Base-by-base conservation (phyloP, 1,140 invertebrate species). In the Drosophila orena region DNA sequence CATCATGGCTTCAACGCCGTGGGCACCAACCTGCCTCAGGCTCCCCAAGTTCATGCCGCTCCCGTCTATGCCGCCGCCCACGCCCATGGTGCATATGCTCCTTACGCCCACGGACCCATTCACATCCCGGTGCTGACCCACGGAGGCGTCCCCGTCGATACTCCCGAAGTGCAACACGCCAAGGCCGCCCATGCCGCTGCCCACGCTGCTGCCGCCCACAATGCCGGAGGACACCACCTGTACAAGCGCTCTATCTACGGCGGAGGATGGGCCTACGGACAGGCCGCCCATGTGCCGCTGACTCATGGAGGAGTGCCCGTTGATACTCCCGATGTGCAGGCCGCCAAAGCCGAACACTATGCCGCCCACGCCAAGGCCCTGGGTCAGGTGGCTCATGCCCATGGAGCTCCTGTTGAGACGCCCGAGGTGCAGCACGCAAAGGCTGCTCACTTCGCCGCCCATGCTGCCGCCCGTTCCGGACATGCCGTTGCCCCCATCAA, bases 1-100 rank as follows among this genome's bases (percentile, higher is more conserved):
- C 92, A 93, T 40, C 93, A 95, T 77, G 95, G 95, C 55, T 96
- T 96, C 92, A 93, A 95, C 78, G 94, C 94, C 12, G 90, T 94
- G 20, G 95, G 94, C 30, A 95, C 94, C 30, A 95, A 96, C 91
- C 81, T 96, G 43, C 95, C 95, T 0, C 92, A 94, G 79, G 94
- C 77, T 6, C 81, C 91, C 56, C 34, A 53, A 3, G 52, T 65
- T 3, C 76, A 90, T 53, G 68, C 52, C 17, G 80, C 74, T 43
- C 75, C 76, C 27, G 84, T 84, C 20, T 89, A 89, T 49, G 84
- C 79, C 17, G 74, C 83, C 42, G 79, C 85, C 34, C 77, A 90
- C 61, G 40, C 68, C 2, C 72, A 79, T 27, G 66, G 61, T 64
- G 72, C 78, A 42, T 79, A 73, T 62, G 43, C 66, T 30, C 61